phyloP scores from a whole-genome alignment of 2,888 invertebrate genomes.

The Sisyra nigra region DNA sequence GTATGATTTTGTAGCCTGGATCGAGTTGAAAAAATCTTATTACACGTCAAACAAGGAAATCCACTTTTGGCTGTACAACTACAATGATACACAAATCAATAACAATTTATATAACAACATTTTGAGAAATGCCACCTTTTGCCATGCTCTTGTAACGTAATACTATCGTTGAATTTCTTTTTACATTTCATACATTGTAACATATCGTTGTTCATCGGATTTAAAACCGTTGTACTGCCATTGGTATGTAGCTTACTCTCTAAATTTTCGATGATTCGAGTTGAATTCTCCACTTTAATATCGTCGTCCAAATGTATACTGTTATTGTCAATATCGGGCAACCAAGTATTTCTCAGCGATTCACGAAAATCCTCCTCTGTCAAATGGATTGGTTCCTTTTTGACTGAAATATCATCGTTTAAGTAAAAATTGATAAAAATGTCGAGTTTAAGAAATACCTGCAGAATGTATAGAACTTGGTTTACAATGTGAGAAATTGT shows the following conservation, averaged over 20 bases:
- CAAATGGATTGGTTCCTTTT: slow-evolving; percentile 5
- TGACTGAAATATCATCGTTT: slow-evolving; percentile 2
- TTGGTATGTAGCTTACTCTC: not conserved
- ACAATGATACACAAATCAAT: too few relatives aligned
- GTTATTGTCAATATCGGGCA: slow-evolving; percentile 3
- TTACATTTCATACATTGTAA: slow-evolving; percentile 1
- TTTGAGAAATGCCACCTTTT: too few relatives aligned
- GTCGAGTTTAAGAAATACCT: too few relatives aligned
- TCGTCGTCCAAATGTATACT: not conserved
- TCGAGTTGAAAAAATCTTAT: slow-evolving; percentile 5
- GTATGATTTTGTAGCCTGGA: slow-evolving; percentile 6
- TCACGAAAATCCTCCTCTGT: slow-evolving; percentile 6
- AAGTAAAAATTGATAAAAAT: too few relatives aligned
- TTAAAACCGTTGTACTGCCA: too few relatives aligned
- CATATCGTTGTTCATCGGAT: too few relatives aligned
- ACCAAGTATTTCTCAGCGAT: slow-evolving; percentile 4
- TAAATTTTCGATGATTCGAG: not conserved
- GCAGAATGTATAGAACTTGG: too few relatives aligned
- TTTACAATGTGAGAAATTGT: not conserved
- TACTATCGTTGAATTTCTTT: slow-evolving; percentile 1
- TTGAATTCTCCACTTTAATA: not conserved
- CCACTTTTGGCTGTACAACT: not conserved
- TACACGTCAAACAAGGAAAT: slow-evolving; percentile 5
- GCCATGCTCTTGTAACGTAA: not conserved
- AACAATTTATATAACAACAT: too few relatives aligned